A percentile compares a stretch with the other conserved stretches of the same genome.
These are phyloP conservation scores for Reticulitermes lucifugus DNA, from an alignment of 2,888 invertebrate species.

Conservation along the genomic window DNA sequence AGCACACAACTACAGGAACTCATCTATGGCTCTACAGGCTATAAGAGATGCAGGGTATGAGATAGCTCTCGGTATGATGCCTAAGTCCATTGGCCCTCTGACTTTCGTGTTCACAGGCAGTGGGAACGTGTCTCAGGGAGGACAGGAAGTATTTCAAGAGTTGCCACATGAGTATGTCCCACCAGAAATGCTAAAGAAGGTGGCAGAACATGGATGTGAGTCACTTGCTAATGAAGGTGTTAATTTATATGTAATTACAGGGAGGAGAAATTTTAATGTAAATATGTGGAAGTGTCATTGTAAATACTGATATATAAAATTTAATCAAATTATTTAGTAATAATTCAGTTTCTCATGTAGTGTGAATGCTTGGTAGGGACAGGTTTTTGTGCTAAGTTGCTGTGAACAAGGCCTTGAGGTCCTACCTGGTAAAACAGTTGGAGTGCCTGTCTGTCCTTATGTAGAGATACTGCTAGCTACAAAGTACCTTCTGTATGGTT, in stretches of 20 bases:
- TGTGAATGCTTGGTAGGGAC: too few species aligned
- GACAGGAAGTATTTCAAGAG: conserved; percentile 95
- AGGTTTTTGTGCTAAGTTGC: too few species aligned
- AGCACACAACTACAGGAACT: conserved; percentile 98
- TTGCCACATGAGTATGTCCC: conserved; percentile 97
- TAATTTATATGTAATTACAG: neutral
- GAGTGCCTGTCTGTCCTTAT: too few species aligned
- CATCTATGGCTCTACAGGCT: conserved; percentile 97
- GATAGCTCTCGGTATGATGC: conserved; percentile 95
- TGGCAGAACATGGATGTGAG: conserved; percentile 96
- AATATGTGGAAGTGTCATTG: too few species aligned
- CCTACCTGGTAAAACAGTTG: too few species aligned
- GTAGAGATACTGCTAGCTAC: too few species aligned
- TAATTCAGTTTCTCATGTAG: too few species aligned
- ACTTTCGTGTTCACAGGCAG: conserved; percentile 99
- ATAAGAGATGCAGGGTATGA: conserved; percentile 99
- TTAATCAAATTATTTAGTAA: too few species aligned
- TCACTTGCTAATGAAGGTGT: conserved; percentile 49
- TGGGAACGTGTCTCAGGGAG: conserved; percentile 72
- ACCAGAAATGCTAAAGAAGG: conserved; percentile 93
- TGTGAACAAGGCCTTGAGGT: too few species aligned
- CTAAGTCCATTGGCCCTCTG: conserved; percentile 95
- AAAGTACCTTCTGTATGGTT: too few species aligned
- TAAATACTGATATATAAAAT: too few species aligned
- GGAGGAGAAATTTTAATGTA: too few species aligned